Conservation (phyloP, 2,888 invertebrate genomes). For the Pegoplata infirma region DNA sequence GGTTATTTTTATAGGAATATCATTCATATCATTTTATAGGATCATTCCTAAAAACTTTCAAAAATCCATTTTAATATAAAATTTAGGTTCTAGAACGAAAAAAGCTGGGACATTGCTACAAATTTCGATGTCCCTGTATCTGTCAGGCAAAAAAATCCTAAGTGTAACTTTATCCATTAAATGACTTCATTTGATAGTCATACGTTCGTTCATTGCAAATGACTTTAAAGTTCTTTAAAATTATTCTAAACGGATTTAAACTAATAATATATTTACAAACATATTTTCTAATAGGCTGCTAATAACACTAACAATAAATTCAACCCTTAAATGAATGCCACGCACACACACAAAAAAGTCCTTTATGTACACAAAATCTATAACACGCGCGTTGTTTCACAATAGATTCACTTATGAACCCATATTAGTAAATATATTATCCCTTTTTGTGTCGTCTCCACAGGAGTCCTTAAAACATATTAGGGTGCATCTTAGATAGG, state of each 20-base stretch:
- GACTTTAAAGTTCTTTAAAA: conserved; percentile 21
- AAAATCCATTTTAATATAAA: no score
- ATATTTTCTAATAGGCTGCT: conserved; percentile 41
- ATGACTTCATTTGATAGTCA: conserved; percentile 37
- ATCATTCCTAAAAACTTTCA: no score
- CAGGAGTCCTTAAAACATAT: conserved; percentile 34
- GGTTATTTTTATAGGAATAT: no score
- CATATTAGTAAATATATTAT: conserved; percentile 41
- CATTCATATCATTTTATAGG: no score
- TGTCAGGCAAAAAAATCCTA: no score
- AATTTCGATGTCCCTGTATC: no score
- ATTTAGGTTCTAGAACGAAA: no score
- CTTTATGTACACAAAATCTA: conserved; percentile 20
- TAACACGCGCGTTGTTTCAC: neutral
- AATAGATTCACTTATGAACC: conserved; percentile 10
- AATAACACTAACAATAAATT: conserved; percentile 16
- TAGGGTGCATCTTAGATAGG: conserved; percentile 5
- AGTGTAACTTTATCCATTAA: no score
- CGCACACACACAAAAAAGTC: neutral
- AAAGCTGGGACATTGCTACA: no score
- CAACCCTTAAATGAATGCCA: conserved; percentile 30
- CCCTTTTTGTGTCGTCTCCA: conserved; percentile 18
- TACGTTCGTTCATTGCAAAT: conserved; percentile 22
- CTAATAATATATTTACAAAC: conserved; percentile 16
- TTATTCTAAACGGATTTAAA: conserved; percentile 34